Conservation (phyloP, 2,797 vertebrate genomes). For the Sebastes oblongus region DNA sequence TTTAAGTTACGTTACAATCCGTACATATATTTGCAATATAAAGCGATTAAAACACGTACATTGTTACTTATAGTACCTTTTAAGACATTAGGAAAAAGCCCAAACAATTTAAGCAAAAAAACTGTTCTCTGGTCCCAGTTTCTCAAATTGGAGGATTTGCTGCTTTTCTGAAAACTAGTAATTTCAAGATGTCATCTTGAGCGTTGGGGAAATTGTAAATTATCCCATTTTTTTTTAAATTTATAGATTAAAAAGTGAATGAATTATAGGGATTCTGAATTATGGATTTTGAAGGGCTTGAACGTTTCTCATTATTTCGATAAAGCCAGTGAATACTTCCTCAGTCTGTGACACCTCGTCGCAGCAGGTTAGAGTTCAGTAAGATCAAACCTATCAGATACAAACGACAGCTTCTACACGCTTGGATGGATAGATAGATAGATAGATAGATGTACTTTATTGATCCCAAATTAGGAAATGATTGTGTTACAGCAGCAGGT, state of each 20-base stretch:
- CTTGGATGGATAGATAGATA: too few relatives aligned
- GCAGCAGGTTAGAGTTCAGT: too few relatives aligned
- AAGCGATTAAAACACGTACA: too few relatives aligned
- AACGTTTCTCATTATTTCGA: neutral
- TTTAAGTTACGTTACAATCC: too few relatives aligned
- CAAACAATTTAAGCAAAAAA: neutral
- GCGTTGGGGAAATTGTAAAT: neutral
- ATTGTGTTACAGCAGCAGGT: too few relatives aligned
- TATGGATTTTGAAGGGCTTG: neutral
- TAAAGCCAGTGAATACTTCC: neutral
- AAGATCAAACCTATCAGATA: neutral
- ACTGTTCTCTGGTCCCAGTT: neutral
- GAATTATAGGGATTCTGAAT: neutral
- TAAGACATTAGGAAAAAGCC: neutral
- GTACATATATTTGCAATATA: too few relatives aligned
- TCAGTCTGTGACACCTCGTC: neutral
- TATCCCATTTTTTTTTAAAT: neutral
- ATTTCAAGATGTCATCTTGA: neutral
- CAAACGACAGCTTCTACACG: neutral
- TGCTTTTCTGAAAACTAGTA: neutral
- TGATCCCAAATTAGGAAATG: too few relatives aligned
- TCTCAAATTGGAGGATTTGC: neutral
- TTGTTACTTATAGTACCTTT: too few relatives aligned
- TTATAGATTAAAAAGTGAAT: neutral
- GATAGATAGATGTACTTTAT: too few relatives aligned